These are phyloP conservation scores for Psittacula derbiana DNA, from an alignment of 2,797 vertebrate genomes.

Conservation along the genomic window DNA sequence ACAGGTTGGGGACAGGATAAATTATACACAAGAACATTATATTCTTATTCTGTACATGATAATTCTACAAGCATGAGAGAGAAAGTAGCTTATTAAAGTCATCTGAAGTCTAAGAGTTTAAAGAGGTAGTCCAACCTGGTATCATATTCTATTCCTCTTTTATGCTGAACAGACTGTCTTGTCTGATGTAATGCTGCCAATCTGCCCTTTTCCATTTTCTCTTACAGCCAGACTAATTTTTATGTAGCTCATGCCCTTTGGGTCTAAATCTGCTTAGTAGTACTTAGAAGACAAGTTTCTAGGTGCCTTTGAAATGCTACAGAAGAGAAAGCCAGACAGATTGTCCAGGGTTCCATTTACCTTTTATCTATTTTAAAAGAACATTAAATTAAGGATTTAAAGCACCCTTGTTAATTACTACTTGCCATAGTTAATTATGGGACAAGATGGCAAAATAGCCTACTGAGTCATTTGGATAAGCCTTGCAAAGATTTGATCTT, in stretches of 20 bases:
- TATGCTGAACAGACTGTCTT: background rate
- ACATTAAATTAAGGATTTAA: constrained; percentile 42
- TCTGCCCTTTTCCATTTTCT: constrained; percentile 27
- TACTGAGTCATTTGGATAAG: background rate
- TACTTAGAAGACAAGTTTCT: constrained; percentile 46
- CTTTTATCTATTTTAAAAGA: constrained; percentile 15
- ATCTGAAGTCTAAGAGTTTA: background rate
- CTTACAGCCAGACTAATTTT: constrained; percentile 27
- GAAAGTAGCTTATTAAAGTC: constrained; percentile 9
- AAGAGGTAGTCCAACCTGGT: background rate
- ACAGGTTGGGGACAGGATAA: background rate
- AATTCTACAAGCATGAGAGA: background rate
- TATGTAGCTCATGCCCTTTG: constrained; percentile 45
- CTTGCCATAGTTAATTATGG: background rate
- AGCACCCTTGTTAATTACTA: constrained; percentile 26
- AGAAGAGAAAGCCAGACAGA: constrained; percentile 27
- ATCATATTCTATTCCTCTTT: background rate
- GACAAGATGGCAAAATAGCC: constrained; percentile 38
- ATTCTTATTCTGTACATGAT: background rate
- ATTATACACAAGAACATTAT: background rate
- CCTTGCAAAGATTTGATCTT: background rate
- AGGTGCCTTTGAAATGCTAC: constrained; percentile 58
- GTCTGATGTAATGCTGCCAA: constrained; percentile 28
- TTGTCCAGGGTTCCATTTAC: constrained; percentile 33
- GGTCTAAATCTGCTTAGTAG: constrained; percentile 54